Base-by-base conservation (phyloP, 2,888 invertebrate genomes). In the Agriopis leucophaearia region DNA sequence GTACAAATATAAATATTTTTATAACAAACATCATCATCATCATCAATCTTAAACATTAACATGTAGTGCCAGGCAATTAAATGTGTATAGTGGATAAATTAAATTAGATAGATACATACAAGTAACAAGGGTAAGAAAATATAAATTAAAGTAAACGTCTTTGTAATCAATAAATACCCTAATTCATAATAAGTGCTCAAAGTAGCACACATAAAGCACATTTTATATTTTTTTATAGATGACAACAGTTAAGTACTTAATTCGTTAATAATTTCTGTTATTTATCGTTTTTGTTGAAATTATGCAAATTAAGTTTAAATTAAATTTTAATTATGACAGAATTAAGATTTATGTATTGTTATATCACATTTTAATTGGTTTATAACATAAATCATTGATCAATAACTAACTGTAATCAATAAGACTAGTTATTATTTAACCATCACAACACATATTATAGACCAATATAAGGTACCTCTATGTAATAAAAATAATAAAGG, bases 1-100 rank as follows among this genome's bases (percentile, higher is more conserved):
- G 61, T 87, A 90, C 81, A 91, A 91, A 91, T 92, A 92, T 91
- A 92, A 91, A 91, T 84, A 89, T 87, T 90, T 90, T 70, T 88
- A 87, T 90, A 89, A 90, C 88, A 90, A 90, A 90, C 81, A 87
- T 80, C 76, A 48, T 57, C 47, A 27, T 62, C 57, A 15, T 15
- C 0, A 36, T 62, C 36, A 51, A 56, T 45, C 9, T 52, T 62
- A 74, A 80, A 77, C 76, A 78, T 80, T 76, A 85, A 87, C 86
- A 87, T 76, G 67, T 81, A 87, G 88, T 88, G 89, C 85, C 84
- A 85, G 85, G 85, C 54, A 52, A 58, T 62, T 35, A 51, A 55
- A 42, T 48, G 35, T 16, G 38, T 54, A 15, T 54, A 15, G 15
- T 54, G 16, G 38, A 36, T n/a, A 36, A 16, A 54, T 27, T 5